Conservation (phyloP, 2,113 vertebrate genomes). For the Brachypodius melanocephalos region DNA sequence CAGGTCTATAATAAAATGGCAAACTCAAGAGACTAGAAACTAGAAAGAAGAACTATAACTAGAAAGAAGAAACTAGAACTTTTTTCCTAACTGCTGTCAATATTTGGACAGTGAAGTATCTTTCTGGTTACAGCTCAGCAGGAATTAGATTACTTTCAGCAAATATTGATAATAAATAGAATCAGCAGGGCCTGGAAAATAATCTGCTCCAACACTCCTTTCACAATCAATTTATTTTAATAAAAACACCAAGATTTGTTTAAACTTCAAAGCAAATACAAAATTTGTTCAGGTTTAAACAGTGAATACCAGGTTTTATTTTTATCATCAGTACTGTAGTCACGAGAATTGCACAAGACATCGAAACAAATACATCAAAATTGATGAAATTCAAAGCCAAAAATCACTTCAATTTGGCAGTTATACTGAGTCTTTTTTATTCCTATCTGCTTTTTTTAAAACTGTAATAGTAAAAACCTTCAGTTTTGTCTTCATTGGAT, state of each 20-base stretch:
- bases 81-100: background rate
- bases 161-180: constrained; percentile 49
- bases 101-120: constrained; percentile 1
- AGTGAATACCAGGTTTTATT: background rate
- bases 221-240: constrained; percentile 11
- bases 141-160: background rate
- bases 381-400: background rate
- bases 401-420: background rate
- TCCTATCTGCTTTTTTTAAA: background rate
- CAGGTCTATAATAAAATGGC: background rate
- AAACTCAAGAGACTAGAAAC: background rate
- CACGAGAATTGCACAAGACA: background rate
- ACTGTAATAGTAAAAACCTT: background rate
- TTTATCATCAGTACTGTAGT: background rate
- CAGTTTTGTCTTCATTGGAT: background rate
- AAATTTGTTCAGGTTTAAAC: background rate
- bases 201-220: background rate
- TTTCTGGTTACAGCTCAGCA: background rate
- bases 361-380: background rate
- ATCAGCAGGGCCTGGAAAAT: background rate
- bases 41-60: background rate
- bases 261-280: background rate
- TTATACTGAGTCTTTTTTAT: background rate
- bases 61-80: background rate
- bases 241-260: background rate